A percentile compares a stretch with the other conserved stretches of the same genome.
These are phyloP conservation scores for Austrolebias charrua DNA, from an alignment of 2,797 vertebrate genomes.

Conservation along the genomic window DNA sequence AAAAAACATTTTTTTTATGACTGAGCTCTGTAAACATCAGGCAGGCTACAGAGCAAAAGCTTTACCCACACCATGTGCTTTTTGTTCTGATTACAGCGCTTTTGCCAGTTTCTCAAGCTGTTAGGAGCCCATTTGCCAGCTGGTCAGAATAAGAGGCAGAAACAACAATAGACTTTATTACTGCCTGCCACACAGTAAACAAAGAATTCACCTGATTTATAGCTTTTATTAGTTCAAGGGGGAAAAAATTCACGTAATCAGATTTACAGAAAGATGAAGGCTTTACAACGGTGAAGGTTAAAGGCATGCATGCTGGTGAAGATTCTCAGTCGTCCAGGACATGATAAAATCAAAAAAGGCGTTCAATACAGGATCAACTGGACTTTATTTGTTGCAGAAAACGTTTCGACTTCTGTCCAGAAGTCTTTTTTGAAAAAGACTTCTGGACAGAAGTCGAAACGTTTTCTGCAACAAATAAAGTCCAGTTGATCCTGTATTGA, in stretches of 20 bases:
- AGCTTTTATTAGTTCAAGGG: conserved; percentile 15
- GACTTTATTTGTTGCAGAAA: too few relatives aligned
- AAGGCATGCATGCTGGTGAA: neutral
- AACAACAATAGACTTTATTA: conserved; percentile 16
- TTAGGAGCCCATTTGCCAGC: conserved; percentile 28
- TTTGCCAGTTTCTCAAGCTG: conserved; percentile 5
- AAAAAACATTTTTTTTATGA: conserved; percentile 31
- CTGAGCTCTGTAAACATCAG: conserved; percentile 28
- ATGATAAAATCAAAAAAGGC: too few relatives aligned
- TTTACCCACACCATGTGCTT: conserved; percentile 7
- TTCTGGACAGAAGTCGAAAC: too few relatives aligned
- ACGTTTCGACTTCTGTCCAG: too few relatives aligned
- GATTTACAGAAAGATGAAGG: conserved; percentile 11
- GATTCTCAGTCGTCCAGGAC: too few relatives aligned
- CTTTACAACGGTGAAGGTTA: conserved; percentile 1
- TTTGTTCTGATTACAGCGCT: neutral
- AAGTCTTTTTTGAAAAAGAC: too few relatives aligned
- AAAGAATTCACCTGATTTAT: conserved; percentile 6
- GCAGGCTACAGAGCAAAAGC: conserved; percentile 14
- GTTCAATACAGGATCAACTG: too few relatives aligned
- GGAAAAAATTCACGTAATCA: neutral
- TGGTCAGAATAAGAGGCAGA: conserved; percentile 28
- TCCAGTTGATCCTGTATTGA: too few relatives aligned
- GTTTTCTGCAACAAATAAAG: too few relatives aligned
- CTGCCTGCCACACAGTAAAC: conserved; percentile 10